Conservation (phyloP, 2,888 invertebrate species). For the Drosophila pseudotalamancana region DNA sequence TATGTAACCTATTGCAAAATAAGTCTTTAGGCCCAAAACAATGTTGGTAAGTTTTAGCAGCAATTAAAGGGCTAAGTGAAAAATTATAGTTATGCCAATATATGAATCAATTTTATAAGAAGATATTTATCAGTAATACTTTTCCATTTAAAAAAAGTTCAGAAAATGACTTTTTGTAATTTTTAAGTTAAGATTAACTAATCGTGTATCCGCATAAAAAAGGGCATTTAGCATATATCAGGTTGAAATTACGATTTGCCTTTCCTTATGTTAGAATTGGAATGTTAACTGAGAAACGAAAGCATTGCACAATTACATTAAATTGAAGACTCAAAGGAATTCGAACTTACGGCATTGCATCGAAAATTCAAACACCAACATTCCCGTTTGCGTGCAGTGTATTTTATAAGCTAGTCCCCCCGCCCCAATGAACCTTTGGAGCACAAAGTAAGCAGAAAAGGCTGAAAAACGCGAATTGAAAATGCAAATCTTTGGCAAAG, state of each 20-base stretch:
- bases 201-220: too few relatives aligned
- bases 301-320: background rate
- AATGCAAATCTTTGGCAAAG: conserved; percentile 74
- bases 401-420: background rate
- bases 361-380: conserved; percentile 4
- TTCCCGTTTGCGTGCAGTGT: conserved; percentile 9
- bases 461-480: conserved; percentile 48
- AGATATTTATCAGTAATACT: too few relatives aligned
- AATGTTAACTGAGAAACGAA: conserved; percentile 9
- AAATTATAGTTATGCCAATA: too few relatives aligned
- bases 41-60: too few relatives aligned
- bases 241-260: too few relatives aligned
- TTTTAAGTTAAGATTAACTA: too few relatives aligned
- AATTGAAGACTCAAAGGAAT: background rate
- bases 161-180: too few relatives aligned
- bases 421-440: background rate
- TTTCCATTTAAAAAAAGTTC: too few relatives aligned
- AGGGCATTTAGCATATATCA: conserved; percentile 27
- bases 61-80: too few relatives aligned
- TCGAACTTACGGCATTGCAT: background rate
- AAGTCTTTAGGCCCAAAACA: too few relatives aligned
- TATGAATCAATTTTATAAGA: too few relatives aligned
- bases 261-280: conserved; percentile 29
- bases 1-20: too few relatives aligned
- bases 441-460: conserved; percentile 7